phyloP scores from a whole-genome alignment of 2,113 vertebrate species.

The Dipodomys spectabilis region DNA sequence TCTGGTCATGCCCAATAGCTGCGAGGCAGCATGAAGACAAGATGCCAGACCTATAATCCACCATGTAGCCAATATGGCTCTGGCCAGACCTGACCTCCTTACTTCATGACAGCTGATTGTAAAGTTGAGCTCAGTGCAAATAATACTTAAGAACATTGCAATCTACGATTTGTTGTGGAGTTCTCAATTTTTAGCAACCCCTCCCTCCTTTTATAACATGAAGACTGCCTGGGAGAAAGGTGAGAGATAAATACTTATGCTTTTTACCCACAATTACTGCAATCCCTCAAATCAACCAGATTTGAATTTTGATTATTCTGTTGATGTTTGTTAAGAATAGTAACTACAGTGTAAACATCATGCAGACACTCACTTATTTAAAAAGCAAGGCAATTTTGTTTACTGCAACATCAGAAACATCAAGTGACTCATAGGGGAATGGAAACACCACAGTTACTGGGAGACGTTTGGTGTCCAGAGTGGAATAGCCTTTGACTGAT shows the following conservation, averaged over 20 bases:
- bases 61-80: too few species aligned
- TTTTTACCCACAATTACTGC: neutral
- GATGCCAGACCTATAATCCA: too few species aligned
- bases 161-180: slow-evolving; percentile 44
- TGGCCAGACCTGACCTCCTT: too few species aligned
- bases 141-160: slow-evolving; percentile 24
- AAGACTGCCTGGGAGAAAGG: neutral
- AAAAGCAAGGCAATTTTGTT: slow-evolving; percentile 38
- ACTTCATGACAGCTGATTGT: slow-evolving; percentile 44
- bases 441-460: slow-evolving; percentile 27
- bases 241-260: neutral
- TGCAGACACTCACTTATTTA: slow-evolving; percentile 35
- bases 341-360: neutral
- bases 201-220: slow-evolving; percentile 52
- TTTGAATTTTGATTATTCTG: neutral
- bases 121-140: slow-evolving; percentile 73
- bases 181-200: too few species aligned
- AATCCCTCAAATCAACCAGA: neutral
- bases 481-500: slow-evolving; percentile 78
- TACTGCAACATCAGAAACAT: slow-evolving; percentile 67
- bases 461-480: slow-evolving; percentile 59
- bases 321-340: slow-evolving; percentile 20
- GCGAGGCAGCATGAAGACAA: too few species aligned
- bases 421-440: slow-evolving; percentile 49
- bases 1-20: too few species aligned